Conservation (phyloP, 2,797 vertebrate species). For the Sebastes kiyomatsui region DNA sequence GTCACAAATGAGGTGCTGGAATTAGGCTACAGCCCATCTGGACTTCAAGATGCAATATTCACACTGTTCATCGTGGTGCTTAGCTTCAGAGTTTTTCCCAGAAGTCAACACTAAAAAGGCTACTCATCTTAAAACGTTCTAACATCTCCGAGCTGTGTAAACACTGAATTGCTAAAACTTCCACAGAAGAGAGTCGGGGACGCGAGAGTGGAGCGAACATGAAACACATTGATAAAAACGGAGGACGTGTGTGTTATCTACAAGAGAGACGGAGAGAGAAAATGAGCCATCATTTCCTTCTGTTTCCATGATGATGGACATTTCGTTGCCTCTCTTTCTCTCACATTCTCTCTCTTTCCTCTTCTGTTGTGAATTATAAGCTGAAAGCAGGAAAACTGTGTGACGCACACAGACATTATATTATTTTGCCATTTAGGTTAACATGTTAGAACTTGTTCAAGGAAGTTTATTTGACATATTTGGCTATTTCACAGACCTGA, state of each 20-base stretch:
- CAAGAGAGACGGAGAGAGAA: not conserved
- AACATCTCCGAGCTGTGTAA: not conserved
- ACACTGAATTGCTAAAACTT: not conserved
- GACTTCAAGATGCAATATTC: slow-evolving; percentile 32
- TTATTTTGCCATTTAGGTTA: not conserved
- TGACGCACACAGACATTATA: not conserved
- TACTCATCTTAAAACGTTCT: not conserved
- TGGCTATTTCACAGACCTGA: no score
- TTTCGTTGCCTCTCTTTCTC: not conserved
- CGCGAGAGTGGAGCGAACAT: not conserved
- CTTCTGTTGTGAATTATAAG: not conserved
- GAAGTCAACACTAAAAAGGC: not conserved
- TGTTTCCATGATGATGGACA: slow-evolving; percentile 31
- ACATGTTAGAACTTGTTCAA: not conserved
- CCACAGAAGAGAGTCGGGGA: not conserved
- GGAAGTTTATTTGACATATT: not conserved
- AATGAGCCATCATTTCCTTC: not conserved
- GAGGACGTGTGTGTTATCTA: not conserved
- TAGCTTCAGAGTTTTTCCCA: slow-evolving; percentile 5
- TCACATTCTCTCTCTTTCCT: not conserved
- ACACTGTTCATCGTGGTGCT: slow-evolving; percentile 13
- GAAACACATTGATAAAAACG: not conserved
- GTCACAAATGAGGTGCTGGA: slow-evolving; percentile 32
- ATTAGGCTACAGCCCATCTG: slow-evolving; percentile 40
- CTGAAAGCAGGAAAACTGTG: not conserved